Conservation (phyloP, 2,113 vertebrate species). For the Glaucomys volans region DNA sequence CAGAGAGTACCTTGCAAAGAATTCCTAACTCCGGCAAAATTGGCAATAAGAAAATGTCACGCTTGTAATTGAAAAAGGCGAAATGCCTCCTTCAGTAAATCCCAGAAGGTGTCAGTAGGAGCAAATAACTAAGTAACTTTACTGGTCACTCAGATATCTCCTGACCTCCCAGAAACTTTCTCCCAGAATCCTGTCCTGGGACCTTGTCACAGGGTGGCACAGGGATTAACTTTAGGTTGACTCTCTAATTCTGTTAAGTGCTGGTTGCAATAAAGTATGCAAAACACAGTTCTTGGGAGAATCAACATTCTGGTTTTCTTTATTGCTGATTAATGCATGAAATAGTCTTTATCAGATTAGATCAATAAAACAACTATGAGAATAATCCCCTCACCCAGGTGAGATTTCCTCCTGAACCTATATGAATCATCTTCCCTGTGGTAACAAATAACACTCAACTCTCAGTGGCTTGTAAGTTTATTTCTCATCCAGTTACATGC, state of each 20-base stretch:
- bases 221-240: background rate
- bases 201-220: no score
- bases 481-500: background rate
- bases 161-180: background rate
- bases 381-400: background rate
- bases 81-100: constrained; percentile 32
- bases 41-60: constrained; percentile 64
- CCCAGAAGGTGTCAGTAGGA: background rate
- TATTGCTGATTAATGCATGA: background rate
- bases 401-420: background rate
- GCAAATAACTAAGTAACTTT: constrained; percentile 27
- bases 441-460: background rate
- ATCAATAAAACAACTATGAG: background rate
- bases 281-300: background rate
- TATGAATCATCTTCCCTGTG: background rate
- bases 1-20: constrained; percentile 40
- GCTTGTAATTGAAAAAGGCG: constrained; percentile 38
- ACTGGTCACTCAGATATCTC: background rate
- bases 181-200: background rate
- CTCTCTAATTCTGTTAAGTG: background rate
- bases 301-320: background rate
- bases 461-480: background rate
- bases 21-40: constrained; percentile 51
- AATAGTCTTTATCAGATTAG: background rate
- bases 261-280: background rate